Base-by-base conservation (phyloP, 1,140 invertebrate species). In the Drosophila punjabiensis region DNA sequence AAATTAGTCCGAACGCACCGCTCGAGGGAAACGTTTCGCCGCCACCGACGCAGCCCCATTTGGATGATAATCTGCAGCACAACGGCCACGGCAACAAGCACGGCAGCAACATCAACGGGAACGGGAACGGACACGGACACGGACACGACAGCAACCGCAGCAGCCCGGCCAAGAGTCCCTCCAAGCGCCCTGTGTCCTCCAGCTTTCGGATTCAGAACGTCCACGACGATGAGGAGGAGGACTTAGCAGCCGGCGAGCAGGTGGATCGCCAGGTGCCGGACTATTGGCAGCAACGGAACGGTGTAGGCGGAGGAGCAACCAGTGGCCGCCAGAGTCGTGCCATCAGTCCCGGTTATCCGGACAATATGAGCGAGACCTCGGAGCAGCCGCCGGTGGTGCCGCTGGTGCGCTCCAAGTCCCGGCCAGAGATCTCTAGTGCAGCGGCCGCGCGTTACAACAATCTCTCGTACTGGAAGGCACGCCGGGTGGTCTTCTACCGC, bases 401-500 rank as follows among this genome's bases (percentile, higher is more conserved):
- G 32, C 80, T 93, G 33, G 74, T 84, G 48, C 85, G 92, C 48
- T 93, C 92, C 41, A 93, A 93, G 75, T 93, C 93, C 30, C 91
- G 93, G 35, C 92, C 92, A 48, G 93, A 93, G 73, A 81, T 93
- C n/a, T 91, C 87, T 5, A 91, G 85, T 73, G 79, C 87, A 24
- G 94, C 95, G 10, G 91, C 94, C 10, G 94, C 95, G 69, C 94
- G 96, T 66, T 97, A 97, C 93, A 96, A 95, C 65, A 97, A 97
- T 93, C 94, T 97, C 41, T 97, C 96, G 47, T 97, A 97, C 84
- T 98, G 97, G 97, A 95, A 96, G 75, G 97, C 97, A 0, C 94
- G 96, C 61, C 94, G 97, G 28, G 97, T 99, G 41, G 96, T 96
- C 1, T 98, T 99, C 93, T 99, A 97, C 93, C 96, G 97, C 89